Base-by-base conservation (phyloP, 2,797 vertebrate species). In the Pampus argenteus region DNA sequence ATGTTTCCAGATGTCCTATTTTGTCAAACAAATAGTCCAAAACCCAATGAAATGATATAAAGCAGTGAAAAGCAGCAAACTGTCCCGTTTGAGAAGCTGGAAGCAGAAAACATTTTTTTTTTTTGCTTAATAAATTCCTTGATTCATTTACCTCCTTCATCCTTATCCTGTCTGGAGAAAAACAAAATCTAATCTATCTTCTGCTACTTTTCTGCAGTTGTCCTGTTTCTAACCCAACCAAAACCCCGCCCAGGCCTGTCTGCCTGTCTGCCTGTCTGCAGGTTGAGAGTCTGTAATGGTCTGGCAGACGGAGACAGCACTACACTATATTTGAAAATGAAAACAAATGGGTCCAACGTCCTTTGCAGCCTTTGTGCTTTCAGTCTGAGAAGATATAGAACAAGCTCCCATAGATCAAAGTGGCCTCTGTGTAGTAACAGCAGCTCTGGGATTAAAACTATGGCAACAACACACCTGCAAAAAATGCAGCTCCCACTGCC, bases 391-490 rank as follows among this genome's bases (percentile, higher is more conserved):
- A 44, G 50, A 64, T 45, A 34, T 38, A 52, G 52, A 70, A 65
- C 50, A 40, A 23, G n/a, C 71, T 66, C 63, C 9, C 23, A 26
- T 1, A 68, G 57, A 78, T 79, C 76, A 81, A 76, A 74, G 76
- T 52, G 63, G 55, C 49, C 52, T 67, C 51, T 18, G 74, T 67
- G 74, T 65, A 55, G 69, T 66, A 75, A 58, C 67, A 58, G 72
- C 67, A 86, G 82, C 77, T 59, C 54, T 70, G 63, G 56, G 70
- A 77, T 65, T 49, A 52, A 9, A 83, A 74, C 81, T 65, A 70
- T 61, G 57, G 78, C 61, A 82, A 75, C 79, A 56, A 61, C 72
- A 78, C 40, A 67, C 50, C 81, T 69, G 56, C 56, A 63, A 64
- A 61, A 50, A 74, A 18, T 28, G 64, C 74, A 69, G 55, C 71